Evolutionary conservation across 1,140 invertebrate genomes (phyloP), one percentile per base, ranked within the genome.

Genomic region (Drosophila rufa): DNA sequence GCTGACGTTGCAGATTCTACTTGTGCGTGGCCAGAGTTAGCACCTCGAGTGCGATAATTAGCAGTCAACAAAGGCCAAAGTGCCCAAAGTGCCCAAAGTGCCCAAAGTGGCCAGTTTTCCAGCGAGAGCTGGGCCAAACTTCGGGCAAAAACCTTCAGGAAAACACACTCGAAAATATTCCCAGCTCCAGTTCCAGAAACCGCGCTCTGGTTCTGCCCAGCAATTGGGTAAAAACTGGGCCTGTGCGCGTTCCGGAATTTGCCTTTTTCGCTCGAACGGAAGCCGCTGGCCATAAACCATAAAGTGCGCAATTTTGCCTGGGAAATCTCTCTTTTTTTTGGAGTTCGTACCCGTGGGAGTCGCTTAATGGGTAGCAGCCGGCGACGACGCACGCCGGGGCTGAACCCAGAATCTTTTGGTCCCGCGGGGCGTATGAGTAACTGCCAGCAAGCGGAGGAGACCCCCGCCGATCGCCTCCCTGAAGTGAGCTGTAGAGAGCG

Each of bases 11-110:
- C 51, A 50, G 45, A 40, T 38, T 56, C 19, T 14, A 19, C 40
- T 38, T 69, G 66, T 70, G 69, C 69, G 66, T 71, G 66, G 43
- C 43, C 43, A 42, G 9, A 62, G 47, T 82, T 82, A 74, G 48
- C 81, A 83, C 80, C 64, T 79, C n/a, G 61, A 43, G 81, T 83
- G 80, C 38, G 80, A 83, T 75, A 83, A 83, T 79, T 83, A 75
- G 38, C 70, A 74, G 57, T 65, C 61, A 65, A 45, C 48, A 56
- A 51, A 30, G 27, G 43, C 19, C 43, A 19, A 46, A 38, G 51
- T 22, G 19, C 25, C 25, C 25, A 27, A 30, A 30, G 25, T 22
- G 22, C 22, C 19, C 42, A 19, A 46, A 38, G 51, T 25, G 19
- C 27, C 27, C 27, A 30, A 30, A 30, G 27, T 25, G 22, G 22